Evolutionary conservation across 2,113 vertebrate genomes (phyloP), one percentile per base, ranked within the genome.

Genomic region (Pelmatolapia mariae): DNA sequence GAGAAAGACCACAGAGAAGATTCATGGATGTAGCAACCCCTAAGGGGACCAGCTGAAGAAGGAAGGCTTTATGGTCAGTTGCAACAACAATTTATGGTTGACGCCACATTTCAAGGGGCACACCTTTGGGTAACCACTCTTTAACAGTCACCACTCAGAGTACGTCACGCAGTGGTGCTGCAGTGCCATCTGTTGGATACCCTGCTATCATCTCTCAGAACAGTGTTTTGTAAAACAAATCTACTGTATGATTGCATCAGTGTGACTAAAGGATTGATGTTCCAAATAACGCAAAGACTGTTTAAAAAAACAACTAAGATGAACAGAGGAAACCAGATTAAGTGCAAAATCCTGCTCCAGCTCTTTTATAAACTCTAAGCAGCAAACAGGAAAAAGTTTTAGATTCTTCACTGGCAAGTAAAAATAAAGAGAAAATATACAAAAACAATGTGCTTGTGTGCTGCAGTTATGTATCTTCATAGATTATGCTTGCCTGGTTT

Each of bases 181-280:
- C 66, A 57, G 76, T 61, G 29, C 89, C 92, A 80, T 81, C 92
- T 93, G 85, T 10, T 87, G 90, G 86, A 54, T 33, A 6, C 2
- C n/a, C 19, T 1, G 11, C 3, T 33, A 29, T 50, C 80, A 73
- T 31, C 73, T 78, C 45, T 31, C 29, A 78, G 10, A 78, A 33
- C 10, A 50, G 26, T 33, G 10, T 52, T 78, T 78, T 50, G 24
- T 78, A 13, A 1, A 52, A 78, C 16, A 19, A 50, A 78, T 47
- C 40, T 29, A 47, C 24, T 2, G 4, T 31, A 78, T 19, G 4
- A 50, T 31, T 31, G 10, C 43, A 78, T 12, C 71, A 78, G 7
- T 78, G 24, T 0, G 24, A 45, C 22, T 45, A 73, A 45, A 78
- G 7, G 26, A 33, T 33, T 12, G 18, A n/a, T 13, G 73, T 13